phyloP scores from a whole-genome alignment of 2,888 invertebrate genomes.

The Drosophila helvetica region DNA sequence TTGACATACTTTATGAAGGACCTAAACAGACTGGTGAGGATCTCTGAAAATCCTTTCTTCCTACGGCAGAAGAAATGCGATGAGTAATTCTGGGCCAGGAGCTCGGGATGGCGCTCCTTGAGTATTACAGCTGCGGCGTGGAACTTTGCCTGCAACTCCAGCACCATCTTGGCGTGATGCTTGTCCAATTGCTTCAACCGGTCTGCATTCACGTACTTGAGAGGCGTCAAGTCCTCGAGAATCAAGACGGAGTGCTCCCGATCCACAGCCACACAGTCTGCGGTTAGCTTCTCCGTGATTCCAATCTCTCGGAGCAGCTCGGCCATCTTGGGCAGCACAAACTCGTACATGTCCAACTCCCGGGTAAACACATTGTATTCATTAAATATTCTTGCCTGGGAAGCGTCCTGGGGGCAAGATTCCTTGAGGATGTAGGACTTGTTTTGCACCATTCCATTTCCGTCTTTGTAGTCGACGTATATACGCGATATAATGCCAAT shows the following conservation, averaged over 20 bases:
- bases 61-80: slow-evolving; percentile 64
- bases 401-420: slow-evolving; percentile 36
- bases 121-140: slow-evolving; percentile 84
- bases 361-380: slow-evolving; percentile 61
- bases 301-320: slow-evolving; percentile 54
- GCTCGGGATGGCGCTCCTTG: slow-evolving; percentile 70
- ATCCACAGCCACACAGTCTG: slow-evolving; percentile 72
- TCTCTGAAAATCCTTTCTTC: slow-evolving; percentile 34
- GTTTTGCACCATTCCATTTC: slow-evolving; percentile 14
- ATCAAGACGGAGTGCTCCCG: slow-evolving; percentile 61
- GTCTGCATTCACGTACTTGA: slow-evolving; percentile 63
- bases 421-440: slow-evolving; percentile 58
- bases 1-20: slow-evolving; percentile 58
- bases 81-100: slow-evolving; percentile 47
- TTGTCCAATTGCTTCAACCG: slow-evolving; percentile 79
- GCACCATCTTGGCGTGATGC: slow-evolving; percentile 80
- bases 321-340: slow-evolving; percentile 69
- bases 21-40: slow-evolving; percentile 56
- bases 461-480: slow-evolving; percentile 39
- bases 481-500: slow-evolving; percentile 64
- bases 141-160: slow-evolving; percentile 83
- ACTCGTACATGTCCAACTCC: slow-evolving; percentile 77
- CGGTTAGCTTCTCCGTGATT: slow-evolving; percentile 57
- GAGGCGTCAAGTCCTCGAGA: slow-evolving; percentile 72
- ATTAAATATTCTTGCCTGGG: slow-evolving; percentile 44